A percentile compares a stretch with the other conserved stretches of the same genome.
Evolutionary conservation across 2,113 vertebrate genomes (phyloP).

Genomic region (Lepisosteus osseus): DNA sequence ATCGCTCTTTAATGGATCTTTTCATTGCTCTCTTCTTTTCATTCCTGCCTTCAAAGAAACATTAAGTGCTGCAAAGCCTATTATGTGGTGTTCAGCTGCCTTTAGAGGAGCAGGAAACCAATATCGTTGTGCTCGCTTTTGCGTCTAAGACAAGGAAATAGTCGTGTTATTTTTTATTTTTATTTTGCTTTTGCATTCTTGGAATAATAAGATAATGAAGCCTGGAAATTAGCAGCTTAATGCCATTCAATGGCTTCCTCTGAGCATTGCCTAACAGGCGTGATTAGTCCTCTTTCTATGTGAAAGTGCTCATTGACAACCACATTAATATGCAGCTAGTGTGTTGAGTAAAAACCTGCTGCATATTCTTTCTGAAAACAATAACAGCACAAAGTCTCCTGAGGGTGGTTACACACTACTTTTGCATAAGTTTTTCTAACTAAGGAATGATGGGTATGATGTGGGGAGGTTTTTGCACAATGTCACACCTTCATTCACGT

Average conservation of each 20-base stretch:
- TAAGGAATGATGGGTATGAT: no score
- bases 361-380: slow-evolving; percentile 12
- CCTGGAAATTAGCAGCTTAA: slow-evolving; percentile 38
- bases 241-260: slow-evolving; percentile 36
- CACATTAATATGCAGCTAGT: slow-evolving; percentile 31
- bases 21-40: no score
- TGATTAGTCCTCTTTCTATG: slow-evolving; percentile 39
- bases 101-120: no score
- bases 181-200: slow-evolving; percentile 35
- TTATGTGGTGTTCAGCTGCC: no score
- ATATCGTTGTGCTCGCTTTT: no score
- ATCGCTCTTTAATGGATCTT: no score
- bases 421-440: no score
- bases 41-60: no score
- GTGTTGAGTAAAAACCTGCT: slow-evolving; percentile 25
- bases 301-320: slow-evolving; percentile 30
- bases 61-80: no score
- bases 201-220: slow-evolving; percentile 43
- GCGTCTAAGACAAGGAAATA: background rate
- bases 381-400: background rate
- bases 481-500: no score
- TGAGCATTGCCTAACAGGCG: slow-evolving; percentile 40
- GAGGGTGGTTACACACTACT: background rate
- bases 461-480: no score
- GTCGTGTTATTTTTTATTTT: slow-evolving; percentile 16